These are phyloP conservation scores for Myopa testacea DNA, from an alignment of 2,888 invertebrate species.

Conservation along the genomic window DNA sequence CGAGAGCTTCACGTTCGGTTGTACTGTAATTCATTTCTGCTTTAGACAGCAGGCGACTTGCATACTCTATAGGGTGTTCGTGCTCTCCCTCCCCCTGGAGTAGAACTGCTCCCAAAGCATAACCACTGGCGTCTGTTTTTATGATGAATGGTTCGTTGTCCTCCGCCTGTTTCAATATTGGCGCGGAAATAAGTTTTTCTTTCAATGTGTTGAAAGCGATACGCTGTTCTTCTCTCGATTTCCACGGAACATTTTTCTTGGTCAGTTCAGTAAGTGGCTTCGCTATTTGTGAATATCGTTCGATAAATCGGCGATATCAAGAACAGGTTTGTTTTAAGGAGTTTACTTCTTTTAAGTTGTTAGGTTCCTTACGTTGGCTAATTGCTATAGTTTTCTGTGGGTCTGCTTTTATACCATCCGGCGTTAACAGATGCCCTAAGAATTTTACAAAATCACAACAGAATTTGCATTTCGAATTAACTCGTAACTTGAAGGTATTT, in stretches of 20 bases:
- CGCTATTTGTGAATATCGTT: no score
- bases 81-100: constrained; percentile 44
- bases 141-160: constrained; percentile 36
- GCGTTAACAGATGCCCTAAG: no score
- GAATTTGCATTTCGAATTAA: no score
- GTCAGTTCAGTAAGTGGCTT: no score
- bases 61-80: constrained; percentile 52
- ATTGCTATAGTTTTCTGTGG: no score
- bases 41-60: constrained; percentile 50
- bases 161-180: constrained; percentile 39
- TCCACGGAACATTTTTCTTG: constrained; percentile 49
- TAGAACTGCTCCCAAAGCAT: constrained; percentile 45
- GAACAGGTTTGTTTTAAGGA: no score
- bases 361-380: no score
- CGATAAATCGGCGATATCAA: no score
- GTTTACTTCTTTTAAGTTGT: no score
- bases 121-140: constrained; percentile 45
- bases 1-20: constrained; percentile 65
- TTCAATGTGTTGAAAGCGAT: constrained; percentile 49
- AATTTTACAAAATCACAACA: no score
- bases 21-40: constrained; percentile 64
- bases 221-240: constrained; percentile 32
- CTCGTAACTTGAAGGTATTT: no score
- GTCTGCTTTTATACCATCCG: no score
- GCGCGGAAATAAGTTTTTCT: constrained; percentile 35